Evolutionary conservation across 2,797 vertebrate species (phyloP).

Genomic region (Petrocephalus sullivani): DNA sequence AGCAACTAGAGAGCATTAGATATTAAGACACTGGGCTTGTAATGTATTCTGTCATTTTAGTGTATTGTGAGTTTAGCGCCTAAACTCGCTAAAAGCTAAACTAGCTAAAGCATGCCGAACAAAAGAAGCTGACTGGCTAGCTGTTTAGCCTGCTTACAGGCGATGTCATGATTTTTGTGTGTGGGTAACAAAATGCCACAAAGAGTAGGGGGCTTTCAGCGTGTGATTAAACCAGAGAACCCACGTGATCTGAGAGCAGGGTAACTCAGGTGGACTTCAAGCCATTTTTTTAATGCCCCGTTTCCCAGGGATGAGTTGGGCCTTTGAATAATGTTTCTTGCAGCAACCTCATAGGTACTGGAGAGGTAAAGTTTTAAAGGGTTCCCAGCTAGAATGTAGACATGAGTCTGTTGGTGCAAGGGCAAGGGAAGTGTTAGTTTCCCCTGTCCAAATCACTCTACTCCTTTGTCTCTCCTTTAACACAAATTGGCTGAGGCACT

Average conservation of each 20-base stretch:
- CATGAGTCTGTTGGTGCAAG: background rate
- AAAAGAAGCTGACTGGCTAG: background rate
- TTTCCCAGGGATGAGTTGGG: background rate
- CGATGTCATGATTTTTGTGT: background rate
- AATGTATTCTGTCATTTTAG: background rate
- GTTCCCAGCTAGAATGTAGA: background rate
- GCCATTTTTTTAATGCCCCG: background rate
- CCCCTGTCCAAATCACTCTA: too few relatives aligned
- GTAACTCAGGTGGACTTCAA: background rate
- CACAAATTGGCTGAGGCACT: background rate
- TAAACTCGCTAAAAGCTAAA: background rate
- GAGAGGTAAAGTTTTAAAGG: background rate
- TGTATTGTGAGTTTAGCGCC: background rate
- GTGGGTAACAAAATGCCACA: background rate
- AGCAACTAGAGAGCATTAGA: background rate
- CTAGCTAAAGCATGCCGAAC: background rate
- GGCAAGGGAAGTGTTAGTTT: background rate
- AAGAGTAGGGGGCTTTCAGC: background rate
- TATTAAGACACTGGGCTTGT: background rate
- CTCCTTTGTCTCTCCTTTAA: background rate
- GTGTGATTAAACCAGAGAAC: background rate
- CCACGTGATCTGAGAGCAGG: background rate
- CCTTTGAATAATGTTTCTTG: background rate
- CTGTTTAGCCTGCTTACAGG: background rate
- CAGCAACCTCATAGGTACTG: background rate